Percentiles rank a stretch among this genome's conserved stretches.
Evolutionary conservation across 2,113 vertebrate species (phyloP).

Genomic region (Sylvilagus bachmani): DNA sequence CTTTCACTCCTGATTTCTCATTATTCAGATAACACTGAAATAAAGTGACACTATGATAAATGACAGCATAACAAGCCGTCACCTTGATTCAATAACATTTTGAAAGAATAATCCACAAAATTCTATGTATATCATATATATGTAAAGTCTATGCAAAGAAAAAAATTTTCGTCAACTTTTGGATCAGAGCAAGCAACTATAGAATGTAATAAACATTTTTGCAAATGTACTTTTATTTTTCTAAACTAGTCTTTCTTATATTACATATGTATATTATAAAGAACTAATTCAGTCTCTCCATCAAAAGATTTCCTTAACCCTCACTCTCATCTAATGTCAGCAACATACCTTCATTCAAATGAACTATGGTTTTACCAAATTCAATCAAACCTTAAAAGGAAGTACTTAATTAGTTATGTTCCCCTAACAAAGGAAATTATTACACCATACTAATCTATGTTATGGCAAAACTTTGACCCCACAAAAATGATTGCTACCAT

Average conservation of each 20-base stretch:
- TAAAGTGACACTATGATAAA: slow-evolving; percentile 85
- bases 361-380: slow-evolving; percentile 77
- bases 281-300: slow-evolving; percentile 51
- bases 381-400: slow-evolving; percentile 74
- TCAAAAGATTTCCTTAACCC: slow-evolving; percentile 58
- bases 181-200: slow-evolving; percentile 61
- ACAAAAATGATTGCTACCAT: slow-evolving; percentile 66
- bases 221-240: slow-evolving; percentile 18
- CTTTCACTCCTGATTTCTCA: slow-evolving; percentile 88
- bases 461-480: slow-evolving; percentile 69
- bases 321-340: slow-evolving; percentile 61
- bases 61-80: slow-evolving; percentile 83
- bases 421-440: slow-evolving; percentile 71
- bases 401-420: slow-evolving; percentile 63
- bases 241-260: slow-evolving; percentile 26
- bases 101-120: slow-evolving; percentile 84
- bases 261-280: neutral
- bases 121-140: slow-evolving; percentile 77
- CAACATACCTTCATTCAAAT: slow-evolving; percentile 75
- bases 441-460: slow-evolving; percentile 59
- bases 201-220: slow-evolving; percentile 63
- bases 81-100: slow-evolving; percentile 79
- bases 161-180: slow-evolving; percentile 61
- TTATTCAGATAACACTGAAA: slow-evolving; percentile 87
- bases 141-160: slow-evolving; percentile 57